Conservation (phyloP, 2,113 vertebrate genomes). For the Vidua chalybeata region DNA sequence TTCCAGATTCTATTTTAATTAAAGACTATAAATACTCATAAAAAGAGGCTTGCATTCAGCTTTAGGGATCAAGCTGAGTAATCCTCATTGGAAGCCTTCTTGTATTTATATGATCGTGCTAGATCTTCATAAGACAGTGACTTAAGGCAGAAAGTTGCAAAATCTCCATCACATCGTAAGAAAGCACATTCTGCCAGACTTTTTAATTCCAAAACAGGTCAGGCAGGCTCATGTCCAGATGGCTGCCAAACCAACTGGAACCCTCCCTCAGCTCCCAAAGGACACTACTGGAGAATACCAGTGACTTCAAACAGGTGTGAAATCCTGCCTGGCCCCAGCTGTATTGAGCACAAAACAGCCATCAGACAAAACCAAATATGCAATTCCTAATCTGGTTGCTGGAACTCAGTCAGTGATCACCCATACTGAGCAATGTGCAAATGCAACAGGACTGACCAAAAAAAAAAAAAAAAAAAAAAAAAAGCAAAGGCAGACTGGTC, state of each 20-base stretch:
- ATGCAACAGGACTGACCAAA: not conserved
- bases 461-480: too few relatives aligned
- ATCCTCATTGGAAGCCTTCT: constrained; percentile 13
- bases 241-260: not conserved
- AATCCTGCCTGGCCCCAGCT: not conserved
- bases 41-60: constrained; percentile 18
- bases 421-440: not conserved
- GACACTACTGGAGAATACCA: not conserved
- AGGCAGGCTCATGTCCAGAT: not conserved
- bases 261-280: not conserved
- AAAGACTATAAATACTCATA: constrained; percentile 33
- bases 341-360: not conserved
- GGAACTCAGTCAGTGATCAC: not conserved
- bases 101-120: not conserved
- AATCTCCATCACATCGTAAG: not conserved
- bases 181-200: not conserved
- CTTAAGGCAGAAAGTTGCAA: not conserved
- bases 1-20: constrained; percentile 6
- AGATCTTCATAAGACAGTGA: constrained; percentile 34
- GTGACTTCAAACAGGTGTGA: constrained; percentile 18
- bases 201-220: not conserved
- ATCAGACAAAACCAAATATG: not conserved
- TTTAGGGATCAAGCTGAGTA: constrained; percentile 39
- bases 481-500: not conserved
- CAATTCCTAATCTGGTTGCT: not conserved